Evolutionary conservation across 2,113 vertebrate genomes (phyloP), one percentile per base, ranked within the genome.

Genomic region (Microtus oregoni): DNA sequence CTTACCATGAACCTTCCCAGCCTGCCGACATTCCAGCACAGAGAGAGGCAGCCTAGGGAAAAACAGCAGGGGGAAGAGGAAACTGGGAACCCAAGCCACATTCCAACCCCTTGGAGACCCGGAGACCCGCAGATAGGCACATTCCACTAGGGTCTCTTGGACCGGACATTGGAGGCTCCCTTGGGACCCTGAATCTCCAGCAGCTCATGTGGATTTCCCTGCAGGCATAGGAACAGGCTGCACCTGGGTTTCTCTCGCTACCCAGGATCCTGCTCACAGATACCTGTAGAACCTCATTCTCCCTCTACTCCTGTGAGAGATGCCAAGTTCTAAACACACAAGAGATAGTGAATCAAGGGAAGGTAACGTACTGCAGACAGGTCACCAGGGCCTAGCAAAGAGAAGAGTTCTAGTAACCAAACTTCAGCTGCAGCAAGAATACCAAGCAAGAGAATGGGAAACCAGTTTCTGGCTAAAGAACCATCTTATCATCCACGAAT

Each of bases 1-100:
- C 52, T 97, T 83, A 86, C 94, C 32, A 28, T 95, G 94, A 96
- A 97, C 94, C 97, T 94, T 96, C 95, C 97, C 96, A 97, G 96
- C 70, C 94, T 92, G 79, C 92, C 3, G 73, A 97, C 97, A 97
- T 98, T 97, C 97, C 96, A 93, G 78, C 68, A 94, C 10, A 2
- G 52, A 55, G 52, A 1, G 63, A 97, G 81, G 90, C 95, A 68
- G 91, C 52, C 90, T 65, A 22, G 89, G 92, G 89, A 90, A 93
- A 82, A 95, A 85, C 41, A n/a, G 78, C 70, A 76, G 81, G 83
- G 89, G 96, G 89, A 86, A 94, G 72, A 96, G 92, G 94, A 94
- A 92, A 92, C 94, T 61, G 4, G 83, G 92, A 90, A 81, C 86
- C 92, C 65, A 1, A 7, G 90, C 92, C 55, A 86, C 75, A 81